A percentile compares a stretch with the other conserved stretches of the same genome.
Conservation (phyloP, 1,140 invertebrate species). For the Dendroctonus valens region DNA sequence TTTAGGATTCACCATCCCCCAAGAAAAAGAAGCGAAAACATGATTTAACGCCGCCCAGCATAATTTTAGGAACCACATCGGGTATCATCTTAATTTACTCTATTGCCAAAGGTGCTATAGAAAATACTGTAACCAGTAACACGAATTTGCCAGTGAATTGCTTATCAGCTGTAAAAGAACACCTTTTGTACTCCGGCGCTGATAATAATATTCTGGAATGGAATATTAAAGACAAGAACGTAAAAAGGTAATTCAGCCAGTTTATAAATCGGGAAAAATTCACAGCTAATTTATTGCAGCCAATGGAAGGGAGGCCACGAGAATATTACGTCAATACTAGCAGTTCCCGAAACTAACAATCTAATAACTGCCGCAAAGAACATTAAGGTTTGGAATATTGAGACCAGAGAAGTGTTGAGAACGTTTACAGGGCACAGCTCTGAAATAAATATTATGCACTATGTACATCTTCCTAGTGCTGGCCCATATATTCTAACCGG, state of each 20-base stretch:
- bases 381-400: conserved; percentile 66
- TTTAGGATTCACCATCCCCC: conserved; percentile 50
- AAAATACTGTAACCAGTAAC: conserved; percentile 51
- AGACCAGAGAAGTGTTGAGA: conserved; percentile 58
- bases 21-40: conserved; percentile 54
- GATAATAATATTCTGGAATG: conserved; percentile 55
- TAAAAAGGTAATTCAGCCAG: conserved; percentile 37
- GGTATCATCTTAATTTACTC: conserved; percentile 68
- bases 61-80: conserved; percentile 64
- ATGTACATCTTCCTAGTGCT: conserved; percentile 49
- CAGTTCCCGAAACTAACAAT: conserved; percentile 60
- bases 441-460: conserved; percentile 59
- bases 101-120: conserved; percentile 60
- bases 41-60: conserved; percentile 45
- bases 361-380: conserved; percentile 64
- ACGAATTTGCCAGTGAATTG: conserved; percentile 51
- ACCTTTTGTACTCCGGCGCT: conserved; percentile 53
- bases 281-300: conserved; percentile 39
- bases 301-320: conserved; percentile 66
- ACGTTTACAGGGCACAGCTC: conserved; percentile 68
- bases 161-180: conserved; percentile 49
- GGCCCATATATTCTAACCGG: conserved; percentile 63
- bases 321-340: conserved; percentile 64
- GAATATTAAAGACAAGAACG: conserved; percentile 48
- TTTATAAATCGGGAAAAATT: background rate